Conservation (phyloP, 2,888 invertebrate species). For the Nymphalis urticae region DNA sequence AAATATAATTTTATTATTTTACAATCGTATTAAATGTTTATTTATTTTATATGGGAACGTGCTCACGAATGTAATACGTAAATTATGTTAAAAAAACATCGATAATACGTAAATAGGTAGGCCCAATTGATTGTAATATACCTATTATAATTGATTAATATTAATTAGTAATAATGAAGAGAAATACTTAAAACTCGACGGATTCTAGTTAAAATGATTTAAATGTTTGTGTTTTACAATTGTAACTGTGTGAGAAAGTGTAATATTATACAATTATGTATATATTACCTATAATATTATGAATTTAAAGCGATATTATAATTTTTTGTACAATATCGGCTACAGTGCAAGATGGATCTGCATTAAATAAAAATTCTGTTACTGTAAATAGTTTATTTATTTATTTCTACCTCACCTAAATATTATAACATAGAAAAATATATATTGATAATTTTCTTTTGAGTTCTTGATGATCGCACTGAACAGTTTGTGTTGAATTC, state of each 20-base stretch:
- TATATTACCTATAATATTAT: conserved; percentile 67
- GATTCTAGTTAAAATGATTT: conserved; percentile 72
- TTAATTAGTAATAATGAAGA: conserved; percentile 68
- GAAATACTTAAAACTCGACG: conserved; percentile 72
- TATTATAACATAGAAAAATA: background rate
- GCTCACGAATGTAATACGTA: conserved; percentile 77
- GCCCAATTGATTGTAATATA: conserved; percentile 80
- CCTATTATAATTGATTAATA: conserved; percentile 67
- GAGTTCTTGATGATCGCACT: background rate
- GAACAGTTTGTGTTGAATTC: too few species aligned
- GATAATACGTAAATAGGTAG: conserved; percentile 80
- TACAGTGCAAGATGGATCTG: conserved; percentile 77
- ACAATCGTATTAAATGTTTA: conserved; percentile 58
- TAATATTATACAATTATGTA: conserved; percentile 61
- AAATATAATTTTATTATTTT: conserved; percentile 55
- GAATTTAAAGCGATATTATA: conserved; percentile 71
- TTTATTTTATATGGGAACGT: conserved; percentile 67
- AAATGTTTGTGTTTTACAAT: conserved; percentile 79
- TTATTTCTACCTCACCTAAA: conserved; percentile 42
- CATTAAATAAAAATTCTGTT: conserved; percentile 82
- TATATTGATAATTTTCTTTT: background rate
- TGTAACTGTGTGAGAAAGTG: conserved; percentile 77
- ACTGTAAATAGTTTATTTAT: conserved; percentile 65
- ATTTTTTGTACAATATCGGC: conserved; percentile 81
- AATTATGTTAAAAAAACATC: conserved; percentile 73